phyloP scores from a whole-genome alignment of 1,140 invertebrate genomes.

The Drosophila teissieri region DNA sequence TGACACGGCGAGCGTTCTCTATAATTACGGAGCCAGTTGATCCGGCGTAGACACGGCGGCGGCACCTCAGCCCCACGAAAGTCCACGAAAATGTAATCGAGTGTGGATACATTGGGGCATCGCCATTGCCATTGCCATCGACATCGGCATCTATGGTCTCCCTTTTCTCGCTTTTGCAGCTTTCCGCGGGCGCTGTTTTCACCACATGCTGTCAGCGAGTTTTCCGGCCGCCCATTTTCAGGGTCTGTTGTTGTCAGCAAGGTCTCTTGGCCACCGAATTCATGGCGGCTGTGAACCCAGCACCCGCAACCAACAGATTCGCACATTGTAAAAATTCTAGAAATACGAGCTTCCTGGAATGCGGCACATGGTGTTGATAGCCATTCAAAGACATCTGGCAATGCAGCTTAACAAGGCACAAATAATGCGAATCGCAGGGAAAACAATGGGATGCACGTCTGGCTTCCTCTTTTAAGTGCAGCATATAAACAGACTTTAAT shows the following conservation, averaged over 20 bases:
- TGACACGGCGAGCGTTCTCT: conserved; percentile 72
- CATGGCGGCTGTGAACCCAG: conserved; percentile 58
- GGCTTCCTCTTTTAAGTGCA: background rate
- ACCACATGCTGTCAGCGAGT: conserved; percentile 52
- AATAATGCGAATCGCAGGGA: conserved; percentile 42
- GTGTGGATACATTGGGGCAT: conserved; percentile 7
- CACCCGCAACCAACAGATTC: conserved; percentile 31
- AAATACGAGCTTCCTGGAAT: conserved; percentile 68
- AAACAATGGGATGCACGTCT: conserved; percentile 17
- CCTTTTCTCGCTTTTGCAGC: conserved; percentile 1
- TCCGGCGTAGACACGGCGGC: conserved; percentile 56
- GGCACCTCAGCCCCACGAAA: conserved; percentile 36
- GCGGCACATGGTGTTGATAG: conserved; percentile 49
- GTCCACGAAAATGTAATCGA: conserved; percentile 28
- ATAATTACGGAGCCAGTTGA: conserved; percentile 64
- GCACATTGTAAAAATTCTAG: conserved; percentile 66
- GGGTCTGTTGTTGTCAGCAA: conserved; percentile 66
- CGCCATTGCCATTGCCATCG: background rate
- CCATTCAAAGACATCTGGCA: conserved; percentile 44
- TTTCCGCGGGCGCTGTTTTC: conserved; percentile 27
- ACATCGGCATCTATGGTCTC: conserved; percentile 6
- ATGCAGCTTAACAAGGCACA: conserved; percentile 46
- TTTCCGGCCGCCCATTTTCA: conserved; percentile 32
- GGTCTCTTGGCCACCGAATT: conserved; percentile 49
- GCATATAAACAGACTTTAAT: too few species aligned